Percentiles rank a stretch among this genome's conserved stretches.
phyloP scores from a whole-genome alignment of 2,888 invertebrate species.

The Eledona agricola region DNA sequence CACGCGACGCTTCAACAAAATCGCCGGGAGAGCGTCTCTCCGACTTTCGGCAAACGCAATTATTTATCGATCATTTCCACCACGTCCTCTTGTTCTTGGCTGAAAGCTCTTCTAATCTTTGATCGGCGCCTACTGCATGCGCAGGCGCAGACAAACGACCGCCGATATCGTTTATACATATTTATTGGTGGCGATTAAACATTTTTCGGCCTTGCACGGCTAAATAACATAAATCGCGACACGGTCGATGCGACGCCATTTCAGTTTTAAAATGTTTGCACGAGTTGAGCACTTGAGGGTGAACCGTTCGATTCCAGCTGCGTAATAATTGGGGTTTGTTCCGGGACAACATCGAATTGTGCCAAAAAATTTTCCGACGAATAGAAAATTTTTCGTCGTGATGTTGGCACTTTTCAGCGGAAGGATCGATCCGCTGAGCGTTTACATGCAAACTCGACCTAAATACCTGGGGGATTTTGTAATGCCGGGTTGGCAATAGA shows the following conservation, averaged over 20 bases:
- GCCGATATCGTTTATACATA: slow-evolving; percentile 37
- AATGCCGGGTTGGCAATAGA: slow-evolving; percentile 60
- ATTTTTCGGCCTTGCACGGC: slow-evolving; percentile 40
- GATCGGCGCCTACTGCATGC: slow-evolving; percentile 40
- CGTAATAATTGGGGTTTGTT: too few species aligned
- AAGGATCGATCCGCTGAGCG: slow-evolving; percentile 46
- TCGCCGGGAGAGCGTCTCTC: slow-evolving; percentile 13
- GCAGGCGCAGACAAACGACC: slow-evolving; percentile 40
- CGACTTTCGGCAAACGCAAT: too few species aligned
- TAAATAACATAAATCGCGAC: slow-evolving; percentile 38
- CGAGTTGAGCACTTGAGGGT: too few species aligned
- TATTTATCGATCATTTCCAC: slow-evolving; percentile 16
- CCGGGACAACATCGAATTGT: too few species aligned
- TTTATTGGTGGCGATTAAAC: slow-evolving; percentile 36
- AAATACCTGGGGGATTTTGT: slow-evolving; percentile 61
- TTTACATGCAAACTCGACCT: slow-evolving; percentile 54
- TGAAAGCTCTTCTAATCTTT: slow-evolving; percentile 35
- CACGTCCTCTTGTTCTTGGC: slow-evolving; percentile 22
- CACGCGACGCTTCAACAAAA: slow-evolving; percentile 36
- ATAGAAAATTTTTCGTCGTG: too few species aligned
- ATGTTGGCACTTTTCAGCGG: too few species aligned
- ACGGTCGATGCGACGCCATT: slow-evolving; percentile 33
- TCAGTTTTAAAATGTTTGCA: too few species aligned
- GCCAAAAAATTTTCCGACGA: too few species aligned
- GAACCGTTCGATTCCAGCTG: too few species aligned